These are phyloP conservation scores for Mesembrinibis cayennensis DNA, from an alignment of 2,113 vertebrate species.

Conservation along the genomic window DNA sequence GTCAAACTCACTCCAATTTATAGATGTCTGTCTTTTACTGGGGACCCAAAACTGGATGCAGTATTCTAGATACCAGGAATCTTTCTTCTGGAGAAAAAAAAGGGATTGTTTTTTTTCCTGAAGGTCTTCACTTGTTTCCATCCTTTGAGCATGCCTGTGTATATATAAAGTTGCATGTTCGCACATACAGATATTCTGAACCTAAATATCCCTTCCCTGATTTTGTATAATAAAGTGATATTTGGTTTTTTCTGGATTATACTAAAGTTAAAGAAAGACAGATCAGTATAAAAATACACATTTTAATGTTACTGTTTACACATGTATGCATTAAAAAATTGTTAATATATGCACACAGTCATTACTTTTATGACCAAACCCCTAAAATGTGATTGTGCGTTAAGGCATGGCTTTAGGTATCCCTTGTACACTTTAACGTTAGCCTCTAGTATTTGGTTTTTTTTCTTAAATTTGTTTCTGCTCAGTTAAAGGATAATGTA, in stretches of 20 bases:
- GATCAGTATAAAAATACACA: background rate
- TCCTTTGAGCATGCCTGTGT: background rate
- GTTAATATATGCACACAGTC: background rate
- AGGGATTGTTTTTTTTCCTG: background rate
- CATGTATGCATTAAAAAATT: background rate
- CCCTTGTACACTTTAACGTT: fast-evolving
- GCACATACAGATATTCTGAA: background rate
- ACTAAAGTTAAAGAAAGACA: background rate
- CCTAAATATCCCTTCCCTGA: background rate
- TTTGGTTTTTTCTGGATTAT: background rate
- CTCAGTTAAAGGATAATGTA: background rate
- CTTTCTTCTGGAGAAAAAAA: background rate
- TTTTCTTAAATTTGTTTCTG: background rate
- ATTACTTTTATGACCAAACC: background rate
- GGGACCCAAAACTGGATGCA: background rate
- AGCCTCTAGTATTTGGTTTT: background rate
- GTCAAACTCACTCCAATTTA: background rate
- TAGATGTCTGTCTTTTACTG: background rate
- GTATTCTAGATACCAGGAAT: background rate
- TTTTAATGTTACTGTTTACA: background rate
- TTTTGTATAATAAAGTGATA: background rate
- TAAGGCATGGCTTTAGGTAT: background rate
- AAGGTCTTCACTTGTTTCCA: background rate
- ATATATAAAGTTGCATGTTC: background rate
- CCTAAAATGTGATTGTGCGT: background rate